Percentiles rank a stretch among this genome's conserved stretches.
phyloP scores from a whole-genome alignment of 2,888 invertebrate species.

The Acanthococcus lagerstroemiae region DNA sequence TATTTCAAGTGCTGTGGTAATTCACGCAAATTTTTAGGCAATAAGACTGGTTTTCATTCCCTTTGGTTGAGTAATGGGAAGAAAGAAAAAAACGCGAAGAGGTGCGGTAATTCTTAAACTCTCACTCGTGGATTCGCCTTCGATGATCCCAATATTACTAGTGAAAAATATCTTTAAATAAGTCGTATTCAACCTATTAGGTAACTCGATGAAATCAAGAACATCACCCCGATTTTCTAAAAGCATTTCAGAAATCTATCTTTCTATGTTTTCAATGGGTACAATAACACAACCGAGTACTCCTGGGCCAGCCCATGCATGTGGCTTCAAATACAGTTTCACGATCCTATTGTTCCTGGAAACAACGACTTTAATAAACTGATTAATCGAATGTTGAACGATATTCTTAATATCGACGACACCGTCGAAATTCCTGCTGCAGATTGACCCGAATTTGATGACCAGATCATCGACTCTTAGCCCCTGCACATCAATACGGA shows the following conservation, averaged over 20 bases:
- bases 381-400: conserved; percentile 22
- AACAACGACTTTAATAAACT: conserved; percentile 4
- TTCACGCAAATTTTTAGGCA: too few relatives aligned
- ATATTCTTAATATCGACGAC: conserved; percentile 12
- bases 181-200: too few relatives aligned
- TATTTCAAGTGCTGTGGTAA: too few relatives aligned
- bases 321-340: conserved; percentile 19
- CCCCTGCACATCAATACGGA: background rate
- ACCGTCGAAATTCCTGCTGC: conserved; percentile 11
- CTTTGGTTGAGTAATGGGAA: too few relatives aligned
- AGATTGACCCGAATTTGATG: conserved; percentile 16
- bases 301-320: conserved; percentile 24
- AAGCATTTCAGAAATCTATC: conserved; percentile 6
- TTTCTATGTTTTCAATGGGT: conserved; percentile 20
- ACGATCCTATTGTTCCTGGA: background rate
- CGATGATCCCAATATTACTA: too few relatives aligned
- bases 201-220: too few relatives aligned
- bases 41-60: too few relatives aligned
- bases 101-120: too few relatives aligned
- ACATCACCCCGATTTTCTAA: too few relatives aligned
- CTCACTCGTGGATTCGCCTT: too few relatives aligned
- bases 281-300: conserved; percentile 22
- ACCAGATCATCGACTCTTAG: conserved; percentile 16
- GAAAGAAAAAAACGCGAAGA: too few relatives aligned
- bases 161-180: too few relatives aligned